Evolutionary conservation across 2,797 vertebrate genomes (phyloP), one percentile per base, ranked within the genome.

Genomic region (Hyperoplus immaculatus): DNA sequence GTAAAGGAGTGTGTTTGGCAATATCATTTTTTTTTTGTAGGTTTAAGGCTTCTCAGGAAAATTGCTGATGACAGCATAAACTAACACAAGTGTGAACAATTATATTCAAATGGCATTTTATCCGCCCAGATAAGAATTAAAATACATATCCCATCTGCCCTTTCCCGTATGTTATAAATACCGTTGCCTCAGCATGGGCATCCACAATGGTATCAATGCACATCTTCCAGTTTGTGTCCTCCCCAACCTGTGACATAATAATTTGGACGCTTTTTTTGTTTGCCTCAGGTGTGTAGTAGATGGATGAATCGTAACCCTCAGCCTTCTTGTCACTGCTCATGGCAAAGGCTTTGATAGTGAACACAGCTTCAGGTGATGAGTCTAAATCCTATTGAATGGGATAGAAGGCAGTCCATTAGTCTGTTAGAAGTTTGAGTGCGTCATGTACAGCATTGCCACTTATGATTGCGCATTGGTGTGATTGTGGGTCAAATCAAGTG

Each of bases 141-240:
- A 43, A 41, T 10, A 63, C 21, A 18, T 14, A 49, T 39, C 6
- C 15, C 4, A 8, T 15, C 36, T 46, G 1, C 39, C 6, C 13
- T 15, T 62, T 2, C 6, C 63, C 53, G 38, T 74, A 29, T 62
- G 42, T 16, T 5, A 5, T 47, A 50, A 13, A 8, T 87, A 93
- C 93, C 85, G 83, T 84, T 64, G 72, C 46, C 14, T 75, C 53
- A 0, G 36, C 6, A 13, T 51, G 66, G 29, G 18, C 41, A 5
- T 85, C 69, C 53, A 89, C 2, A 12, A 59, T 81, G 42, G 88
- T 75, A 70, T 94, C 88, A 0, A 90, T 49, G 47, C 94, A 95
- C 84, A 95, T 89, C 87, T 94, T 96, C 95, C 95, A 96, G 92
- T 95, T 96, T 75, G 86, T 84, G 58, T 91, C 86, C 6, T 91